Evolutionary conservation across 2,888 invertebrate species (phyloP).

Genomic region (Eilema sororculum): DNA sequence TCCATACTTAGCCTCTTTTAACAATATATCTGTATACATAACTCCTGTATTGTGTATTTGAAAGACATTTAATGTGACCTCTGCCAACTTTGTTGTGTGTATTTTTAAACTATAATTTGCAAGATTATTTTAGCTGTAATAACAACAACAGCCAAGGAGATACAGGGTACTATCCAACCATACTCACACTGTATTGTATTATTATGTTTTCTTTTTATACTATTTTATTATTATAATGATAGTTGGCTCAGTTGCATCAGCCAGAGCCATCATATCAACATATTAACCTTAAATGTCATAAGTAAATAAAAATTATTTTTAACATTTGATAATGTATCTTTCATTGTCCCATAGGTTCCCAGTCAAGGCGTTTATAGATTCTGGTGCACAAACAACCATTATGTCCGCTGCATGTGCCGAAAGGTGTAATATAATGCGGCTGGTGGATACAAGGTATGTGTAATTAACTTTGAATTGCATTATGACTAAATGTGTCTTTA

Average conservation of each 20-base stretch:
- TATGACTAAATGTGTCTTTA: not conserved
- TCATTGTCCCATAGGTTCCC: slow-evolving; percentile 86
- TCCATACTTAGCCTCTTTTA: too few relatives aligned
- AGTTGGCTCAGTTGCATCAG: not conserved
- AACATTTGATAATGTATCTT: not conserved
- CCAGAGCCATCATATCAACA: not conserved
- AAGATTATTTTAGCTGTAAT: slow-evolving; percentile 1
- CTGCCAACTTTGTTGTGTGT: not conserved
- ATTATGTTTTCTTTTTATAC: not conserved
- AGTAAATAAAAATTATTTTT: not conserved
- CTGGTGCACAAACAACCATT: slow-evolving; percentile 98
- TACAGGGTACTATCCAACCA: not conserved
- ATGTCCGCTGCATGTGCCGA: slow-evolving; percentile 99
- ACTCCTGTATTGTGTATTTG: not conserved
- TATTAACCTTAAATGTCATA: not conserved
- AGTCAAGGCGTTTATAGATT: slow-evolving; percentile 99
- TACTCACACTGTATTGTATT: not conserved
- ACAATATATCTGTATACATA: not conserved
- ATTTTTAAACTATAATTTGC: not conserved
- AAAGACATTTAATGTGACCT: slow-evolving; percentile 2
- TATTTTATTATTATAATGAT: too few relatives aligned
- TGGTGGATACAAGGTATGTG: slow-evolving; percentile 92
- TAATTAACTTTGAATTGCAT: not conserved
- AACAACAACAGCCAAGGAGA: not conserved
- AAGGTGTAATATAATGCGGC: slow-evolving; percentile 96